Conservation (phyloP, 2,113 vertebrate genomes). For the Corythaixoides concolor region DNA sequence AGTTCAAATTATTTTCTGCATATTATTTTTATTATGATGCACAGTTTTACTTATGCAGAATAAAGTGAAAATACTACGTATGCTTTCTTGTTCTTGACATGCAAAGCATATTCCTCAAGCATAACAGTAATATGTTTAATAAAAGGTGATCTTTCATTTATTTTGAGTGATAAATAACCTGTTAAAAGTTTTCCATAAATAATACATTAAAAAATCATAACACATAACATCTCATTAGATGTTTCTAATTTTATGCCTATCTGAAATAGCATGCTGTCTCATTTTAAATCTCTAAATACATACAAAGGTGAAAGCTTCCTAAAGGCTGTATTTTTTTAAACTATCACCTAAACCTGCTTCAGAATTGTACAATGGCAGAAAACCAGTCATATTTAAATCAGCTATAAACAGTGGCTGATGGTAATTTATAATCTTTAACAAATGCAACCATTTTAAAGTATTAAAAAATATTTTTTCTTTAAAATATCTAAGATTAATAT, state of each 20-base stretch:
- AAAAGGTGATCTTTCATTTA: slow-evolving; percentile 42
- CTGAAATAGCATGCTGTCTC: slow-evolving; percentile 21
- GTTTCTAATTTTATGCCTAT: slow-evolving; percentile 33
- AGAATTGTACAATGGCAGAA: background rate
- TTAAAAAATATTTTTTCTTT: background rate
- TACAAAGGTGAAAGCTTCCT: background rate
- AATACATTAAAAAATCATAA: slow-evolving; percentile 50
- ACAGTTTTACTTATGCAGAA: background rate
- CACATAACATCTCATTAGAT: slow-evolving; percentile 31
- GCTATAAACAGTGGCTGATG: background rate
- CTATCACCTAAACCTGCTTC: background rate
- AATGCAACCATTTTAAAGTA: background rate
- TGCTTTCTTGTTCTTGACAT: slow-evolving; percentile 1
- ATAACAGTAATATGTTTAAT: background rate
- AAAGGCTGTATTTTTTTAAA: background rate
- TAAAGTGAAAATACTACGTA: slow-evolving; percentile 13
- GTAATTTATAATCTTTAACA: background rate
- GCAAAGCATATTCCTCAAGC: background rate
- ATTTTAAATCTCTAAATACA: slow-evolving; percentile 22
- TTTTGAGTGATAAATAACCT: slow-evolving; percentile 40
- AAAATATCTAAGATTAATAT: background rate
- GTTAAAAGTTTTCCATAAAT: slow-evolving; percentile 32
- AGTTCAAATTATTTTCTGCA: slow-evolving; percentile 3
- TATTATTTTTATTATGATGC: background rate
- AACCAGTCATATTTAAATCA: background rate